These are phyloP conservation scores for Meloe dianella DNA, from an alignment of 2,888 invertebrate genomes.

Conservation along the genomic window DNA sequence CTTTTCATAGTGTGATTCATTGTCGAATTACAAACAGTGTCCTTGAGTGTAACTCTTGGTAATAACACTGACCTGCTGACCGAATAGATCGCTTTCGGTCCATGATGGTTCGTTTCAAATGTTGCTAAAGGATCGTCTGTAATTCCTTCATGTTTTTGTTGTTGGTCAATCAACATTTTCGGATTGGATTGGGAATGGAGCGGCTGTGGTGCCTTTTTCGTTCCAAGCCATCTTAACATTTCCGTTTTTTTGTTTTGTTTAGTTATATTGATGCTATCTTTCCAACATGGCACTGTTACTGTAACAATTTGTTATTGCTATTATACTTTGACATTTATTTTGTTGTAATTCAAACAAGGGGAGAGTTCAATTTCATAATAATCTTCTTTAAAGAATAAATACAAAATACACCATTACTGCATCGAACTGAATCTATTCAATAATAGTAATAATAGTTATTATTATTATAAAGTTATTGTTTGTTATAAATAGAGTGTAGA, in stretches of 20 bases:
- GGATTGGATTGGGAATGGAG: slow-evolving; percentile 17
- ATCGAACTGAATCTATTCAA: background rate
- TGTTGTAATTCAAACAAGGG: background rate
- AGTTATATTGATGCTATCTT: background rate
- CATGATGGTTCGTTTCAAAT: slow-evolving; percentile 43
- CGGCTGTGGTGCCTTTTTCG: slow-evolving; percentile 43
- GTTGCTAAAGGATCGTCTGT: slow-evolving; percentile 64
- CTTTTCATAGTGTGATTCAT: slow-evolving; percentile 34
- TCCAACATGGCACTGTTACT: slow-evolving; percentile 17
- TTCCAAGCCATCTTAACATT: slow-evolving; percentile 55
- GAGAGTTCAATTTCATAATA: background rate
- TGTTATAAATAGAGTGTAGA: slow-evolving; percentile 1
- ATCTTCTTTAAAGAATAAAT: background rate
- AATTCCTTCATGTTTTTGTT: slow-evolving; percentile 43
- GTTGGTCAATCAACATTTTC: background rate
- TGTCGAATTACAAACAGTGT: slow-evolving; percentile 29
- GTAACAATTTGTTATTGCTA: background rate
- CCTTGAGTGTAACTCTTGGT: slow-evolving; percentile 56
- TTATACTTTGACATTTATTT: background rate
- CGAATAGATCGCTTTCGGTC: slow-evolving; percentile 64
- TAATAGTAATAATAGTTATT: background rate
- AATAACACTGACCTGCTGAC: slow-evolving; percentile 66
- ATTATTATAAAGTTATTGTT: slow-evolving; percentile 2
- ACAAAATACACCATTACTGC: background rate
- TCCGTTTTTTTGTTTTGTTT: slow-evolving; percentile 21